Base-by-base conservation (phyloP, 2,797 vertebrate genomes). In the Mormyrops boulengeri region DNA sequence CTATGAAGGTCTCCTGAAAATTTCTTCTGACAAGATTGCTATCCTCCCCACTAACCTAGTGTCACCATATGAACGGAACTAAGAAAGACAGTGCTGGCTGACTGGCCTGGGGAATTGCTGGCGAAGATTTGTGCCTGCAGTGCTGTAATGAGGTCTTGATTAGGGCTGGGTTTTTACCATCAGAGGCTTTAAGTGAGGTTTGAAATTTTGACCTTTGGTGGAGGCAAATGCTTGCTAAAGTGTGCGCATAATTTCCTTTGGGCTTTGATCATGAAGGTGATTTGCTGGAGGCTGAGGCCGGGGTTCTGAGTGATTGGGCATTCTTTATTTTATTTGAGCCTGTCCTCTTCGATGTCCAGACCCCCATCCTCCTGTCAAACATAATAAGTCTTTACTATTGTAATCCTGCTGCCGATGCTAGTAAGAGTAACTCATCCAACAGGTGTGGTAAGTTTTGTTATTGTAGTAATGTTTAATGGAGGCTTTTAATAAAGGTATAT, bases 1-100 rank as follows among this genome's bases (percentile, higher is more conserved):
- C 95, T 94, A 94, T 96, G 95, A 95, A 94, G 95, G 95, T 94
- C 95, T 95, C 93, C 92, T 94, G 93, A 95, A 89, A 95, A 95
- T 95, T 94, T 92, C 90, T 92, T 92, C 92, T 94, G 94, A 95
- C 94, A 94, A 66, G 77, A 94, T 93, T 93, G 93, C 93, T 93
- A 94, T 93, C 91, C 91, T 92, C 89, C 89, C 80, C 91, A 90
- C 88, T 62, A 91, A 92, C 91, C 80, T 91, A 82, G 93, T 91
- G 92, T 92, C 93, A 89, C 88, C 87, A 89, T 90, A 94, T 91
- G 91, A 87, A 80, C 73, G 53, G 50, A 92, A 89, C 88, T 91
- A 89, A 66, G 90, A 91, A 90, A 88, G 87, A 82, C 90, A 85
- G 90, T 91, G 90, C 85, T 47, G 7, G 77, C 92, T 90, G 88